Evolutionary conservation across 2,113 vertebrate species (phyloP).

Genomic region (Oreotragus oreotragus): DNA sequence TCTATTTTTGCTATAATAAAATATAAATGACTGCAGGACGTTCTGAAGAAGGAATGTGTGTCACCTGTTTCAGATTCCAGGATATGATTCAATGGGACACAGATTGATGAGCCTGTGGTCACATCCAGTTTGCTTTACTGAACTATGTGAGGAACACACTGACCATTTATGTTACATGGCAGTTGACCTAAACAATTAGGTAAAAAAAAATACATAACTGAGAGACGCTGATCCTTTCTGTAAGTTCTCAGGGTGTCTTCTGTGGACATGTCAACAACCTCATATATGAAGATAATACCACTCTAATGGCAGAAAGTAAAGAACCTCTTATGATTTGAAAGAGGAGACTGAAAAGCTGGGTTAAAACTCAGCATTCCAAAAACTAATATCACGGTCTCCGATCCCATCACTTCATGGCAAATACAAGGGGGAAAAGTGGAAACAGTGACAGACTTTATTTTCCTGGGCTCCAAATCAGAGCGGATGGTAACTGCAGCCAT

Average conservation of each 20-base stretch:
- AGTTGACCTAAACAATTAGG: background rate
- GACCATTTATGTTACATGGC: background rate
- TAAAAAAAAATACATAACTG: background rate
- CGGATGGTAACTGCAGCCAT: background rate
- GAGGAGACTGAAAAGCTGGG: background rate
- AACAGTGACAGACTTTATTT: background rate
- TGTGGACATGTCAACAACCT: background rate
- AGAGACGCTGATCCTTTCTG: background rate
- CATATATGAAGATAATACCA: background rate
- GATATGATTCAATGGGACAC: background rate
- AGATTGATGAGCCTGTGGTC: background rate
- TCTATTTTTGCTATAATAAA: background rate
- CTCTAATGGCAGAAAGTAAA: background rate
- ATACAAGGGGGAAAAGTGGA: background rate
- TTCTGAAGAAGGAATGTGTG: background rate
- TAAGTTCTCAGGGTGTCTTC: background rate
- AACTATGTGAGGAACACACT: background rate
- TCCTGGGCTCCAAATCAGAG: background rate
- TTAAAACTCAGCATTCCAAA: background rate
- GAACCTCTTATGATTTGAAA: background rate
- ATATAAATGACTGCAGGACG: background rate
- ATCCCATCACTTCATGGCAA: background rate
- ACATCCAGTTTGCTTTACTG: background rate
- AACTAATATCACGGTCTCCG: background rate
- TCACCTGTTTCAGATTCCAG: background rate